These are phyloP conservation scores for Pristionchus maxplancki DNA, from an alignment of 2,888 invertebrate species.

Conservation along the genomic window DNA sequence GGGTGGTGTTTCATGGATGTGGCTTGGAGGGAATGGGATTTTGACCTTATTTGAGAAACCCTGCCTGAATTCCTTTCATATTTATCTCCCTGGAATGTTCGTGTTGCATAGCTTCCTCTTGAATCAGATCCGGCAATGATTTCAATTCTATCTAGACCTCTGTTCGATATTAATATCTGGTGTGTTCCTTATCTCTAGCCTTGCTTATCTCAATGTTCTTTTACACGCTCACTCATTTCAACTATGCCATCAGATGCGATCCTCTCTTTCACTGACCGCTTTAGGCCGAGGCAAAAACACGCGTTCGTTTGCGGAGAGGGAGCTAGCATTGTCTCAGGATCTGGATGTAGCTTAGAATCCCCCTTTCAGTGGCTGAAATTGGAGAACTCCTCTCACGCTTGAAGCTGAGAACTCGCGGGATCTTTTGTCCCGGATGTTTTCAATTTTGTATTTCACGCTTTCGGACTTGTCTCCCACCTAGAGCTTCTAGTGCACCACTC, in stretches of 20 bases:
- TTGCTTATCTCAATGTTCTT: too few species aligned
- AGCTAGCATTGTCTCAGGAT: background rate
- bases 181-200: too few species aligned
- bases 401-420: background rate
- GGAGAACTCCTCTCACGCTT: background rate
- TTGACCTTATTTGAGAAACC: too few species aligned
- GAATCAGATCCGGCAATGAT: too few species aligned
- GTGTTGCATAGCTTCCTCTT: too few species aligned
- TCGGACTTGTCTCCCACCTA: background rate
- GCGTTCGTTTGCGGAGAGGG: conserved; percentile 12
- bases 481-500: background rate
- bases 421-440: background rate
- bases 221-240: too few species aligned
- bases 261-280: background rate
- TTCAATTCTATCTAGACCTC: too few species aligned
- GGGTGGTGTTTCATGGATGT: background rate
- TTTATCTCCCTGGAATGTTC: too few species aligned
- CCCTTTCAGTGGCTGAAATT: background rate
- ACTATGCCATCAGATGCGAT: too few species aligned
- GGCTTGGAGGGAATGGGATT: too few species aligned
- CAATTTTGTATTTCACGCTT: background rate
- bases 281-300: background rate
- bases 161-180: too few species aligned
- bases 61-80: too few species aligned
- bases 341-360: background rate